Conservation (phyloP, 2,888 invertebrate genomes). For the Conchocele bisecta region DNA sequence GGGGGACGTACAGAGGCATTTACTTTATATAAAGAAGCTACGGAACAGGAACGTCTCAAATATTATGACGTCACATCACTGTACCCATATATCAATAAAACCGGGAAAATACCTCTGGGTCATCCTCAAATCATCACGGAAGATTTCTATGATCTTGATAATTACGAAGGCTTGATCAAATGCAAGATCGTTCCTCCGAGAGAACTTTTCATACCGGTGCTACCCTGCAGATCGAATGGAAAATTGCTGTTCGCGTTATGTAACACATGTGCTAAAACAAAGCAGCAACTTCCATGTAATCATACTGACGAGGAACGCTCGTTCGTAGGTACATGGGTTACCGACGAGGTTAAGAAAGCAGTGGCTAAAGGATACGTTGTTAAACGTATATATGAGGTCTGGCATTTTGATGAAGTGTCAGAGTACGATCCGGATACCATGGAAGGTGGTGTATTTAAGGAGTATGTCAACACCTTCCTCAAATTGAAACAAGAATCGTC, state of each 20-base stretch:
- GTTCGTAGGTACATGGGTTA: constrained; percentile 76
- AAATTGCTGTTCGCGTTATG: constrained; percentile 81
- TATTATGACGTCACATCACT: constrained; percentile 66
- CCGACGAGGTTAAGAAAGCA: constrained; percentile 76
- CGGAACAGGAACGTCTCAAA: constrained; percentile 51
- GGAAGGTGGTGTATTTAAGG: constrained; percentile 69
- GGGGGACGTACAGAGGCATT: constrained; percentile 70
- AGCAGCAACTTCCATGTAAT: constrained; percentile 10
- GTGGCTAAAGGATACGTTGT: constrained; percentile 72
- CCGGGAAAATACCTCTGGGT: constrained; percentile 60
- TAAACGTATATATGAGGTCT: constrained; percentile 74
- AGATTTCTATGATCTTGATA: constrained; percentile 48
- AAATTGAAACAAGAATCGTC: constrained; percentile 66
- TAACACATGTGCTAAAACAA: constrained; percentile 48
- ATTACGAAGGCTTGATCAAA: constrained; percentile 69
- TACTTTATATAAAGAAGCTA: constrained; percentile 57
- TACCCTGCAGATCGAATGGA: constrained; percentile 69
- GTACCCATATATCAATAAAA: constrained; percentile 72
- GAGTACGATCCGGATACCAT: constrained; percentile 46
- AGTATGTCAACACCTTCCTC: constrained; percentile 71
- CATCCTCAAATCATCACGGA: constrained; percentile 63
- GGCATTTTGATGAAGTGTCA: constrained; percentile 70
- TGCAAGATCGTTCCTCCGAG: constrained; percentile 68
- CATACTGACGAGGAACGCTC: constrained; percentile 51
- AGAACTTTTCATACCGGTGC: constrained; percentile 70